Percentiles rank a stretch among this genome's conserved stretches.
phyloP scores from a whole-genome alignment of 1,140 invertebrate species.

The Bombus pascuorum region DNA sequence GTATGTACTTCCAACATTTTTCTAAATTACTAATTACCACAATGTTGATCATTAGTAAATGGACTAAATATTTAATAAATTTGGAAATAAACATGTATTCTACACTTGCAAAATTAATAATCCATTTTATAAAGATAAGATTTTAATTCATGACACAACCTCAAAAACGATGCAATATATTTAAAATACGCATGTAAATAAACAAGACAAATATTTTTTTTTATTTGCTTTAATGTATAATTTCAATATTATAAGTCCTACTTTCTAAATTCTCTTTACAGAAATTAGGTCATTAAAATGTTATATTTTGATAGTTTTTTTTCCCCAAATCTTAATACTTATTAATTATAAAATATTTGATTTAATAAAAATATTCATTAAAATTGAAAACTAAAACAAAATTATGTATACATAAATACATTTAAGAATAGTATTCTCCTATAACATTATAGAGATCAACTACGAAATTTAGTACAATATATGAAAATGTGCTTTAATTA shows the following conservation, averaged over 20 bases:
- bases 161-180: background rate
- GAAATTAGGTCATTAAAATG: conserved; percentile 4
- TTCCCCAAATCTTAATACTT: background rate
- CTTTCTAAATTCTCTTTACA: background rate
- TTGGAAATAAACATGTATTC: background rate
- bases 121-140: background rate
- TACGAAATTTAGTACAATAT: background rate
- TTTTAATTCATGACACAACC: background rate
- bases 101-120: background rate
- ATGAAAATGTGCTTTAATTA: conserved; percentile 20
- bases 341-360: background rate
- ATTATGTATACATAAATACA: background rate
- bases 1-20: background rate
- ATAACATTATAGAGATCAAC: conserved; percentile 8
- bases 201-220: background rate
- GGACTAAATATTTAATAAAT: conserved; percentile 11
- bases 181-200: conserved; percentile 33
- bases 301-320: background rate
- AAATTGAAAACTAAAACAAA: background rate
- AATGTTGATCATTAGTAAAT: background rate
- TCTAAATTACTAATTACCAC: conserved; percentile 1
- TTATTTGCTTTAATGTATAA: background rate
- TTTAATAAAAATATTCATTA: background rate
- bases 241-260: background rate
- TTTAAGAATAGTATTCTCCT: background rate